Percentiles rank a stretch among this genome's conserved stretches.
phyloP scores from a whole-genome alignment of 1,140 invertebrate genomes.

The Neodiprion lecontei region DNA sequence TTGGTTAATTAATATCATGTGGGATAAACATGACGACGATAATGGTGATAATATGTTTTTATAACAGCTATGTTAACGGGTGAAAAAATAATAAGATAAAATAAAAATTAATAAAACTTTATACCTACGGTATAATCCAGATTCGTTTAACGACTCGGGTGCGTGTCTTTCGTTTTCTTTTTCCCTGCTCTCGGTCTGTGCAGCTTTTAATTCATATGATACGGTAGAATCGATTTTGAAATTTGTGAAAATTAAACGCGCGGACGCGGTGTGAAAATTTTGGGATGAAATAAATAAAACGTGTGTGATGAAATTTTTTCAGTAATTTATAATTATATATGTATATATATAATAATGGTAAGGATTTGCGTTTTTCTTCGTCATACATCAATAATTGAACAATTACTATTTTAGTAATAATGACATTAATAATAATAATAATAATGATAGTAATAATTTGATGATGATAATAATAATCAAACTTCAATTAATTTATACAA shows the following conservation, averaged over 20 bases:
- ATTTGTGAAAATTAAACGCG: too few species aligned
- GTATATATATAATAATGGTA: not conserved
- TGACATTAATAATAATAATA: not conserved
- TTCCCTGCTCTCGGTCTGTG: too few species aligned
- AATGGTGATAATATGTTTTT: not conserved
- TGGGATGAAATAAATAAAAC: too few species aligned
- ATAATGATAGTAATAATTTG: not conserved
- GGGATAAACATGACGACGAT: not conserved
- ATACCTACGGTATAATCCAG: too few species aligned
- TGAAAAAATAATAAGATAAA: not conserved
- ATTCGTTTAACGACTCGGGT: too few species aligned
- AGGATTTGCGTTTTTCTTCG: not conserved
- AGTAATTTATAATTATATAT: not conserved
- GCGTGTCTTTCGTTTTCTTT: too few species aligned
- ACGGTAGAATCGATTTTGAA: too few species aligned
- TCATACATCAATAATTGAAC: not conserved
- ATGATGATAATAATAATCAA: too few species aligned
- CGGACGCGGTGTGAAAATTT: too few species aligned
- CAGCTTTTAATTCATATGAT: too few species aligned
- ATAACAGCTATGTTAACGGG: not conserved
- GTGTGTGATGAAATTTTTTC: not conserved
- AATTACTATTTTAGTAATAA: not conserved
- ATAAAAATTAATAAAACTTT: not conserved
- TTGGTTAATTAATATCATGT: too few species aligned
- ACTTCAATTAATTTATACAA: not conserved